A percentile compares a stretch with the other conserved stretches of the same genome.
Evolutionary conservation across 1,140 invertebrate species (phyloP).

Genomic region (Sarcophaga peregrina): DNA sequence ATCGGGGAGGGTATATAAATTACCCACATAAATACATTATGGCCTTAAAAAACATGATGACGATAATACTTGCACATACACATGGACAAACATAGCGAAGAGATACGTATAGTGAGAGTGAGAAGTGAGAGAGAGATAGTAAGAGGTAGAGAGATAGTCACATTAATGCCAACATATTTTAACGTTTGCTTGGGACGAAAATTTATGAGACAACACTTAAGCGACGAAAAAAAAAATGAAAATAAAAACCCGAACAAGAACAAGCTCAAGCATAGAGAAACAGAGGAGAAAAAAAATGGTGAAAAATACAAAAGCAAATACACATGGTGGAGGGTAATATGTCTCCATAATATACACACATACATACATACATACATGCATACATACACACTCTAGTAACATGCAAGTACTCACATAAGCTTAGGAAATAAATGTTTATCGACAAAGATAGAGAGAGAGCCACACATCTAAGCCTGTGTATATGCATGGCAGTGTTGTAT

Average conservation of each 20-base stretch:
- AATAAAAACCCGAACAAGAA: background rate
- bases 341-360: background rate
- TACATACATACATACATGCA: background rate
- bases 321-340: background rate
- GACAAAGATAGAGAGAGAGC: no score
- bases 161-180: background rate
- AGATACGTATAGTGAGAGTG: no score
- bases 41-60: background rate
- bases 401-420: background rate
- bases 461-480: no score
- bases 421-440: background rate
- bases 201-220: background rate
- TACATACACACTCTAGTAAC: background rate
- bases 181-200: background rate
- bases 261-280: background rate
- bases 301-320: no score
- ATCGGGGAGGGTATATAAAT: background rate
- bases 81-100: background rate
- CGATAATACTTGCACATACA: conserved; percentile 1
- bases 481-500: no score
- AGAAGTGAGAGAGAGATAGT: no score
- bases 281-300: background rate
- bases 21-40: conserved; percentile 10
- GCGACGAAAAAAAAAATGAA: background rate
- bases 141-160: no score